Base-by-base conservation (phyloP, 2,888 invertebrate species). In the Stratiomys singularior region DNA sequence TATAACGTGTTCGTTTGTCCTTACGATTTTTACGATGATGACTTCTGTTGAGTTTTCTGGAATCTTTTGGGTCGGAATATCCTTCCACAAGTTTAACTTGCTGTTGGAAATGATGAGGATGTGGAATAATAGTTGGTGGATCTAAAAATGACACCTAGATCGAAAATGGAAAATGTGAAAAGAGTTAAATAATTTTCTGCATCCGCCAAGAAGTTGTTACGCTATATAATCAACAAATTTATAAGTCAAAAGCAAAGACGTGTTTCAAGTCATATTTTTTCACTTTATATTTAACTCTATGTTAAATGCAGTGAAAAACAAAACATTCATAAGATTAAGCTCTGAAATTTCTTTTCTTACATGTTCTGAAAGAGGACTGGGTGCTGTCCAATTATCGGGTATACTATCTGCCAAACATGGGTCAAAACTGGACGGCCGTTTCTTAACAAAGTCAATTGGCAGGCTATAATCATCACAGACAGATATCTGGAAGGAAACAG, bases 391-490 rank as follows among this genome's bases (percentile, higher is more conserved):
- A 83, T 87, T 87, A 78, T 81, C 80, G 80, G 87, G 87, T 84
- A 87, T 83, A 81, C 85, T 91, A 90, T 93, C 87, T 86, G 93
- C 86, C 88, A 91, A 88, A 84, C 89, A 86, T 86, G 92, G 89
- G 84, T 89, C 89, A 83, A 90, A 90, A 85, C 90, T 87, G 88
- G 92, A 87, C 87, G 93, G 87, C 88, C 93, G 86, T 89, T 89
- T 89, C 85, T 91, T 93, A 81, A 94, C 92, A 86, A 94, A 93
- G 88, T 95, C 95, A 82, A 94, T 93, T 72, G 95, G 95, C 83
- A 94, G 90, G 88, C 94, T 94, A 88, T 95, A 95, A 87, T 95
- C 95, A 85, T 95, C 95, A 88, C 94, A 94, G 83, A 95, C 89
- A 81, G 94, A 93, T 84, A 95, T 92, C 95, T 95, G 90, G 1